Percentiles rank a stretch among this genome's conserved stretches.
Conservation (phyloP, 2,888 invertebrate genomes). For the Drosophila kanekoi region DNA sequence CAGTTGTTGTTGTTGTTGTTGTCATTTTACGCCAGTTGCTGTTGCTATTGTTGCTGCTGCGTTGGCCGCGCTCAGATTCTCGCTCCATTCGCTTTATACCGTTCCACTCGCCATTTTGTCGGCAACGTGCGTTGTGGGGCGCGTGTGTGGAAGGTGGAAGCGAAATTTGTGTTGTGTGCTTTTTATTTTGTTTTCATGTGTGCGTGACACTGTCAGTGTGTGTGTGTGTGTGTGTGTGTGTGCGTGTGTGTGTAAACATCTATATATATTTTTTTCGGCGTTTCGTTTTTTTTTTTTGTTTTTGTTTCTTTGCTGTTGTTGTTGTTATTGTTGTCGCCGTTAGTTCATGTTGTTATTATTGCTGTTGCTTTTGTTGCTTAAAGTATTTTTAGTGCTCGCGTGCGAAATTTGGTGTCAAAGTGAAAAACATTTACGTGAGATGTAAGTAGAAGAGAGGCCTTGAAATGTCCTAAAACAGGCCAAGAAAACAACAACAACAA, state of each 20-base stretch:
- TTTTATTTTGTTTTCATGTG: conserved; percentile 35
- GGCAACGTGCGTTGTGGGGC: conserved; percentile 54
- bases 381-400: conserved; percentile 71
- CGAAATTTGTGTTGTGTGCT: conserved; percentile 34
- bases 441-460: conserved; percentile 59
- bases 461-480: conserved; percentile 63
- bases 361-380: conserved; percentile 32
- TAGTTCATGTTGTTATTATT: conserved; percentile 1
- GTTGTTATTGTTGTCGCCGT: conserved; percentile 11
- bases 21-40: conserved; percentile 10
- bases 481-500: conserved; percentile 29
- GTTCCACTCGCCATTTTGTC: conserved; percentile 49
- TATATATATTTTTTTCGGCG: neutral
- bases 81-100: conserved; percentile 30
- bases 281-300: conserved; percentile 18
- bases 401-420: conserved; percentile 63
- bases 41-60: conserved; percentile 20
- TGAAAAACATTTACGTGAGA: conserved; percentile 61
- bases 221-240: conserved; percentile 19
- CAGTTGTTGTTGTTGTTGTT: conserved; percentile 5
- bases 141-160: conserved; percentile 38
- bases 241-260: conserved; percentile 1
- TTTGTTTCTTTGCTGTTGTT: conserved; percentile 12
- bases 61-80: conserved; percentile 33
- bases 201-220: conserved; percentile 1